Evolutionary conservation across 2,113 vertebrate genomes (phyloP).

Genomic region (Perognathus longimembris): DNA sequence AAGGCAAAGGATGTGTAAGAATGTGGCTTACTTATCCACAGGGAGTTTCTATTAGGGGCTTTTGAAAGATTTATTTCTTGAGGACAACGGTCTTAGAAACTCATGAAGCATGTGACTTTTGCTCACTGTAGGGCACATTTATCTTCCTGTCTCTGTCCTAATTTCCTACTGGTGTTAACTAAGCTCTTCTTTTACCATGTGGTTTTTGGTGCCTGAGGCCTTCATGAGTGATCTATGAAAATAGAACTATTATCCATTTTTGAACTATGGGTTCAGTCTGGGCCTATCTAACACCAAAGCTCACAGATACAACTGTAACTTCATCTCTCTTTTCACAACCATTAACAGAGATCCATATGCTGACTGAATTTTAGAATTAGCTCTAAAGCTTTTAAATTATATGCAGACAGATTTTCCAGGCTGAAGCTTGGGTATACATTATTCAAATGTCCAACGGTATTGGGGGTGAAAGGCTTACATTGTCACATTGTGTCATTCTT

Average conservation of each 20-base stretch:
- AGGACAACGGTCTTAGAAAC: not conserved
- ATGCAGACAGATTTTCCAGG: not conserved
- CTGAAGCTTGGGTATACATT: not conserved
- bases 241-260: not conserved
- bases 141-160: not conserved
- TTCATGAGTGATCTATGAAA: not conserved
- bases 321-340: not conserved
- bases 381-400: not conserved
- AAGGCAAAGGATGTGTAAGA: not conserved
- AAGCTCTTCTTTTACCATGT: not conserved
- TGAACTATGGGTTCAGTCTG: not conserved
- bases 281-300: not conserved
- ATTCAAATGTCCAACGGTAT: not conserved
- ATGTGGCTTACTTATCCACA: not conserved
- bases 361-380: not conserved
- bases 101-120: not conserved
- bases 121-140: not conserved
- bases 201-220: not conserved
- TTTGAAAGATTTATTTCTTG: constrained; percentile 8
- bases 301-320: not conserved
- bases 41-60: not conserved
- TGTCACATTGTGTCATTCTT: not conserved
- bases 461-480: not conserved
- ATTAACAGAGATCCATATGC: not conserved
- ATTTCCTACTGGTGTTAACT: not conserved